Evolutionary conservation across 1,140 invertebrate genomes (phyloP).

Genomic region (Ditylenchus dipsaci): DNA sequence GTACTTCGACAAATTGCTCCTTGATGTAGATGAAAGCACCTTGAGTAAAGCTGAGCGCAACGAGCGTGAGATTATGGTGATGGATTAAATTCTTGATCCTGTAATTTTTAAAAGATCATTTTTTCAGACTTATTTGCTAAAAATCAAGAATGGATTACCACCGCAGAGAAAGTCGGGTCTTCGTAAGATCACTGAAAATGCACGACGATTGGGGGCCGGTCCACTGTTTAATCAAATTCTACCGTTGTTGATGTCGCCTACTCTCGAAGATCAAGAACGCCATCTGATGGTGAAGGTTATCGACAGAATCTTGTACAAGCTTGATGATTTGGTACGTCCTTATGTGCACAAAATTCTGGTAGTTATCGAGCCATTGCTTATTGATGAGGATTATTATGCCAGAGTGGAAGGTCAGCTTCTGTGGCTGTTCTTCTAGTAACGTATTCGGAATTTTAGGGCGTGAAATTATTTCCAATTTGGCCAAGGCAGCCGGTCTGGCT

Average conservation of each 20-base stretch:
- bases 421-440: background rate
- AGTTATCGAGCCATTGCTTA: conserved; percentile 95
- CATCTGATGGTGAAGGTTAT: conserved; percentile 99
- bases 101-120: too few species aligned
- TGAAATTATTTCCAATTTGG: conserved; percentile 98
- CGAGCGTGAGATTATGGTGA: conserved; percentile 94
- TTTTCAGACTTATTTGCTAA: conserved; percentile 72
- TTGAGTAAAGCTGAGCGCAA: conserved; percentile 93
- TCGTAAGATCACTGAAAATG: conserved; percentile 96
- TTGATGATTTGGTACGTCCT: conserved; percentile 90
- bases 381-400: conserved; percentile 99
- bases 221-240: conserved; percentile 98
- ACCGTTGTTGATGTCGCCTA: conserved; percentile 96
- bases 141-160: conserved; percentile 99
- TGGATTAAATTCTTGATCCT: too few species aligned
- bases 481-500: conserved; percentile 97
- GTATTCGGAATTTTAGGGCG: conserved; percentile 66
- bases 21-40: conserved; percentile 94
- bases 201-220: conserved; percentile 93
- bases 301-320: conserved; percentile 93
- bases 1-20: conserved; percentile 95
- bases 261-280: conserved; percentile 95
- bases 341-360: conserved; percentile 98
- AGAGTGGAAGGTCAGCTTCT: conserved; percentile 73
- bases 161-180: conserved; percentile 89